Evolutionary conservation across 1,140 invertebrate species (phyloP), one percentile per base, ranked within the genome.

Genomic region (Brachionus plicatilis): DNA sequence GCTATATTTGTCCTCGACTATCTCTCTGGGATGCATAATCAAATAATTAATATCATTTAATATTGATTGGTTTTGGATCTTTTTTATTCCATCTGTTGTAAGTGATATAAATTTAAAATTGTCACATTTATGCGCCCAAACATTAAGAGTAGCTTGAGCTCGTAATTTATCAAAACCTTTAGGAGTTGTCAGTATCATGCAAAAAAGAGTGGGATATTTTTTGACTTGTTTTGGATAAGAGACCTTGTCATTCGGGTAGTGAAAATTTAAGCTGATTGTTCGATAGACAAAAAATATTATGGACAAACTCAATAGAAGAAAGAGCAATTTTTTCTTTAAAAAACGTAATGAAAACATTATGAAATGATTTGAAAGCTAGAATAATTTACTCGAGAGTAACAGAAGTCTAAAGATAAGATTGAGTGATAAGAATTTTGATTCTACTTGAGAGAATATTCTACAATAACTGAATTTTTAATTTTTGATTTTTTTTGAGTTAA

Each of bases 61-160:
- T 27, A 11, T n/a, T 11, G n/a, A 27, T 24, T 27, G 24, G 14
- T 76, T 50, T 43, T 43, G 29, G 7, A 20, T 6, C 11, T 14
- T 76, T n/a, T 76, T 76, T 2, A 76, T 12, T 14, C 11, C 24
- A 9, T 76, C 45, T 3, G 72, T 45, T 12, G 12, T 11, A 47
- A 50, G 43, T 11, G 72, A 50, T 27, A 76, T 50, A 24, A 76
- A 76, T 76, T 76, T 76, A 27, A 27, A 37, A 20, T 76, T 76
- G 27, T 76, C 72, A 76, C 72, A 76, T 27, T 50, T 76, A 17
- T 76, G 41, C 1, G 43, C 72, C 72, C 72, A 76, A 14, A 76
- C n/a, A 20, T 47, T 76, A 6, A 50, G 24, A 76, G 24, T 14
- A n/a, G 72, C 29, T 76, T 76, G 72, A 27, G 45, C n/a, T 50